Percentiles rank a stretch among this genome's conserved stretches.
These are phyloP conservation scores for Volucella bombylans DNA, from an alignment of 2,888 invertebrate species.

Conservation along the genomic window DNA sequence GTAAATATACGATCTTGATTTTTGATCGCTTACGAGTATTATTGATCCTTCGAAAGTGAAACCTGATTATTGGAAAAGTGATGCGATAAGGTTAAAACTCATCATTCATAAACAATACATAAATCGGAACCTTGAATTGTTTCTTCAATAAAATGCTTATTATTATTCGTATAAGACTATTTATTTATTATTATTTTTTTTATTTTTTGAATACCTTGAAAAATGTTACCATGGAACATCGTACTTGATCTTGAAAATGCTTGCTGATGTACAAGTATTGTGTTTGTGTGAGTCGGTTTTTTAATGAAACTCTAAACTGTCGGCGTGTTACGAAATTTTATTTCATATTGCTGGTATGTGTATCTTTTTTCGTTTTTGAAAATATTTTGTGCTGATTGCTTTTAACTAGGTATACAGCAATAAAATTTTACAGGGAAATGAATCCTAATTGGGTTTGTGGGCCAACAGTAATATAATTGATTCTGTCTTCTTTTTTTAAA, in stretches of 20 bases:
- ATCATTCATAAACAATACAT: background rate
- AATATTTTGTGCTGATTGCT: conserved; percentile 55
- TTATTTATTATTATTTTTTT: conserved; percentile 1
- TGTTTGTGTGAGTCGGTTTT: conserved; percentile 23
- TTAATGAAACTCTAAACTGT: conserved; percentile 46
- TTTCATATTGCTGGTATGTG: conserved; percentile 16
- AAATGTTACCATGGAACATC: conserved; percentile 37
- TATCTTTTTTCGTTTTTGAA: conserved; percentile 27
- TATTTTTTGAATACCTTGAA: conserved; percentile 44
- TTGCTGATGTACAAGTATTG: conserved; percentile 4
- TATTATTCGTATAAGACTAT: background rate
- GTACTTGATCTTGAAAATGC: conserved; percentile 70
- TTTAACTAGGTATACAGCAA: conserved; percentile 38
- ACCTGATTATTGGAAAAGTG: background rate
- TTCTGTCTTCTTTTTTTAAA: conserved; percentile 19
- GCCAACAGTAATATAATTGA: conserved; percentile 61
- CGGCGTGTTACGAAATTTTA: conserved; percentile 55
- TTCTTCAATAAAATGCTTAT: background rate
- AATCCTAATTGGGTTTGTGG: conserved; percentile 71
- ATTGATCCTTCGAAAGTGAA: conserved; percentile 14
- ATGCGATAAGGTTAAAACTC: conserved; percentile 5
- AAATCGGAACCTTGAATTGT: background rate
- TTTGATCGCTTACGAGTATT: background rate
- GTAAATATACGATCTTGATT: background rate
- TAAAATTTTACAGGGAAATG: conserved; percentile 66